Conservation (phyloP, 1,140 invertebrate genomes). For the Pteromalus puparum region DNA sequence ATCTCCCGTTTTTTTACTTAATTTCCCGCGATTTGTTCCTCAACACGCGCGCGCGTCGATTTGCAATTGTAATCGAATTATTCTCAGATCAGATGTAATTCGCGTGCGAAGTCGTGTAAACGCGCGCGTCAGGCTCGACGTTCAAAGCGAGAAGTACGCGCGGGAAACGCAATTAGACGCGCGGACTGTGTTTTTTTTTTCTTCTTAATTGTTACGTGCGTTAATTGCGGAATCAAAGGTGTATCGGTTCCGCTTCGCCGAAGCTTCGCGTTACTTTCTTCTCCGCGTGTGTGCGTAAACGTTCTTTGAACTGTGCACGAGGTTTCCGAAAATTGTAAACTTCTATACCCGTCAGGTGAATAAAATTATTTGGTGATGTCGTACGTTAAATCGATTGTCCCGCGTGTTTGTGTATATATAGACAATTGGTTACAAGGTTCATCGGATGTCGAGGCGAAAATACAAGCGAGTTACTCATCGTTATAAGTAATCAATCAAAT, state of each 20-base stretch:
- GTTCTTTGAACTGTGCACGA: no score
- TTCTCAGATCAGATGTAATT: neutral
- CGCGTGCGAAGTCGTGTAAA: neutral
- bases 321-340: no score
- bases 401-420: no score
- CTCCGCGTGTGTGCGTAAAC: no score
- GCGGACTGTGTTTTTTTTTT: neutral
- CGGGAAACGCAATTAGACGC: no score
- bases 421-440: no score
- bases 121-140: neutral
- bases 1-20: neutral
- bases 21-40: neutral
- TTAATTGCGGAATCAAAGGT: neutral
- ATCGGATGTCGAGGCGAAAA: no score
- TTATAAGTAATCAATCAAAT: neutral
- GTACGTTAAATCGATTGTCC: no score
- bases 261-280: no score
- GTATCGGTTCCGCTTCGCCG: neutral
- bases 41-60: neutral
- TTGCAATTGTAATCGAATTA: constrained; percentile 7
- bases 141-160: neutral
- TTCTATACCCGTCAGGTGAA: no score
- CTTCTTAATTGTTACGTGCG: neutral
- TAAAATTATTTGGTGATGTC: no score
- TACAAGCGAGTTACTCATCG: neutral